phyloP scores from a whole-genome alignment of 1,140 invertebrate genomes.

The Platyscapa corneri region DNA sequence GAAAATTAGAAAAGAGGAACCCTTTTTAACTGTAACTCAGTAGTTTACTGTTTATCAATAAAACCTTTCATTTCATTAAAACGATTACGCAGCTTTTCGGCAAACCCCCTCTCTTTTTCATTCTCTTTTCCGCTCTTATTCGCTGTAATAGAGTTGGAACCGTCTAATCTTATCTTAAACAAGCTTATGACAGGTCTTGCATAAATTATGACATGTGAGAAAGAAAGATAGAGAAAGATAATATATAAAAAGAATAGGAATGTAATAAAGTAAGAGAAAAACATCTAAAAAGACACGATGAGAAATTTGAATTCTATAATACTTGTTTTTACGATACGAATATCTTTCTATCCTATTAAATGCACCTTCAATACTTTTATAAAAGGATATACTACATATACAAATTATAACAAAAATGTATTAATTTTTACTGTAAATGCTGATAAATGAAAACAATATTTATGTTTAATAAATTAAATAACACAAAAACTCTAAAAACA shows the following conservation, averaged over 20 bases:
- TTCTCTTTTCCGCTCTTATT: conserved; percentile 19
- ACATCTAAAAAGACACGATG: not conserved
- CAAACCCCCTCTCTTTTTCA: conserved; percentile 47
- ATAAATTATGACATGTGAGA: conserved; percentile 47
- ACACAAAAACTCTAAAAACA: too few relatives aligned
- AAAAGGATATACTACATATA: too few relatives aligned
- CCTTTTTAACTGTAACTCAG: conserved; percentile 51
- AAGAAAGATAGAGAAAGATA: conserved; percentile 14
- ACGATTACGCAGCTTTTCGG: conserved; percentile 50
- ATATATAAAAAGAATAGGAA: conserved; percentile 22
- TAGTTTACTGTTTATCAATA: conserved; percentile 54
- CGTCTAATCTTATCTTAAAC: conserved; percentile 50
- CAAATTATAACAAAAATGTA: too few relatives aligned
- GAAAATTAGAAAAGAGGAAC: conserved; percentile 23
- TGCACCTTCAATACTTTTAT: too few relatives aligned
- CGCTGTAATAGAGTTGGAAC: not conserved
- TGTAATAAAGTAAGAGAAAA: not conserved
- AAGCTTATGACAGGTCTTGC: conserved; percentile 29
- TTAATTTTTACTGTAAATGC: too few relatives aligned
- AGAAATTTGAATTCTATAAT: not conserved
- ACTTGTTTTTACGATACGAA: too few relatives aligned
- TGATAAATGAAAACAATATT: too few relatives aligned
- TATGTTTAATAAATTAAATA: too few relatives aligned
- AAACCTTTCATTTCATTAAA: conserved; percentile 52
- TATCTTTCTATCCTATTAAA: too few relatives aligned